phyloP scores from a whole-genome alignment of 2,113 vertebrate genomes.

The chimpanzee (Pan troglodytes) region NHGRI_mPanTro3-v2.1_pri NC_072401.2:115402001-115402500 shows the following conservation, averaged over 20 bases:
- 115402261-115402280: neutral
- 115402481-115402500: neutral
- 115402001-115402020: neutral
- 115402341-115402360: neutral
- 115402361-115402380: neutral
- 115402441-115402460: neutral
- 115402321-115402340: neutral
- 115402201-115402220: neutral
- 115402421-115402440: neutral
- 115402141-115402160: neutral
- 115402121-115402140: neutral
- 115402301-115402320: neutral
- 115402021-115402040: neutral
- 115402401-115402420: neutral
- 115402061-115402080: neutral
- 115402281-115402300: neutral
- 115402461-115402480: slow-evolving; percentile 22
- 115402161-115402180: neutral
- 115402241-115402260: neutral
- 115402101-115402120: neutral
- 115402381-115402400: neutral
- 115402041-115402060: neutral
- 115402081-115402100: neutral
- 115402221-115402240: neutral
- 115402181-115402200: neutral